Conservation (phyloP, 2,113 vertebrate species). For the Orthonyx spaldingii region DNA sequence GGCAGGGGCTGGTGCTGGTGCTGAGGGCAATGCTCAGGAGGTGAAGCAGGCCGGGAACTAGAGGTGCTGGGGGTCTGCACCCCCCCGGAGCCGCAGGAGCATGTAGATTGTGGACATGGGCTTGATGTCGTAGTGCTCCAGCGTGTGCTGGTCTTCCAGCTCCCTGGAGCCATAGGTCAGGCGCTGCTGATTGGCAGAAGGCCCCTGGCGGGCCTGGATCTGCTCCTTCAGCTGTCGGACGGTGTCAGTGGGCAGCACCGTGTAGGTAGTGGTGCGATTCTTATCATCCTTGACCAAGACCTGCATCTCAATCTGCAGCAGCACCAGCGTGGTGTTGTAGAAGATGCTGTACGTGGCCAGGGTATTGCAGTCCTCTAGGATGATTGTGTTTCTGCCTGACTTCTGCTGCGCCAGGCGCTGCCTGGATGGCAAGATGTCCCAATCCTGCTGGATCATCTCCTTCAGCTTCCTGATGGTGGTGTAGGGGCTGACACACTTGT, state of each 20-base stretch:
- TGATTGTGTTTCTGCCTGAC: rapidly evolving
- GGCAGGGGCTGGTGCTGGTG: not conserved
- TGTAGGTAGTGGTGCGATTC: not conserved
- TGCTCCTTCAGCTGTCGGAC: not conserved
- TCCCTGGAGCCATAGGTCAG: not conserved
- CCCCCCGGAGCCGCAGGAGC: constrained; percentile 23
- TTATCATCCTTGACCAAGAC: not conserved
- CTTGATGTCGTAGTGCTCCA: not conserved
- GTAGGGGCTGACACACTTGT: rapidly evolving
- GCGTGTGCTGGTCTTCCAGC: not conserved
- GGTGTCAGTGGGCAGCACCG: not conserved
- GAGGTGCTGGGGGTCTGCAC: rapidly evolving
- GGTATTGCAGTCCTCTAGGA: not conserved
- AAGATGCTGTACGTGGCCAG: not conserved
- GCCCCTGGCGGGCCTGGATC: not conserved
- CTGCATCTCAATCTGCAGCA: not conserved
- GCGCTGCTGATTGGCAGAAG: not conserved
- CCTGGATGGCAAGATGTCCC: not conserved
- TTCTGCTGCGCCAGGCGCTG: not conserved
- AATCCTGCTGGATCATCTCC: rapidly evolving
- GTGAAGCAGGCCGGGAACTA: not conserved
- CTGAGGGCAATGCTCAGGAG: not conserved
- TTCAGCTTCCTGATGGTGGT: not conserved
- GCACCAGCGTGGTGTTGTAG: not conserved
- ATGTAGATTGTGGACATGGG: not conserved